Evolutionary conservation across 2,888 invertebrate genomes (phyloP), one percentile per base, ranked within the genome.

Genomic region (Aromia moschata): DNA sequence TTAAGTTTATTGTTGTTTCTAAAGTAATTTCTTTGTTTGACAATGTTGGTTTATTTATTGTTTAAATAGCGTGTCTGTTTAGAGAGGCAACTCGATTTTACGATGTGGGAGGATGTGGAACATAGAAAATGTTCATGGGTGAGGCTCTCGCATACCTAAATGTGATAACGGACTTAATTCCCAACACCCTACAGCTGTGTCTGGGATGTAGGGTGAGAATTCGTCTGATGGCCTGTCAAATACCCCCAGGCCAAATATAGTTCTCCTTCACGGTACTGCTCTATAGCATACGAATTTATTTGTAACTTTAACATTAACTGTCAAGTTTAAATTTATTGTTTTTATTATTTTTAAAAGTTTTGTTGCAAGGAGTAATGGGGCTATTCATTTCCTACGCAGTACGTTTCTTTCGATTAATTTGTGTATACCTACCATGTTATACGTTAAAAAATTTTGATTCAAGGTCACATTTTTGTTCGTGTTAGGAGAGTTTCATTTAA

Each of bases 391-490:
- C 30, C 30, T 7, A 41, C 17, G 15, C 12, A 53, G n/a, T 45
- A 46, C 17, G 17, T 47, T 3, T 46, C 12, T 30, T 10, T 46
- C n/a, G 12, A 46, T 14, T 14, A 45, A n/a, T n/a, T n/a, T n/a
- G n/a, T n/a, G n/a, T n/a, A n/a, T n/a, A n/a, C n/a, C n/a, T n/a
- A n/a, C n/a, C n/a, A n/a, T n/a, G n/a, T n/a, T n/a, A n/a, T n/a
- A n/a, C n/a, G n/a, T n/a, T 43, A 43, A 12, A 55, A 59, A 53
- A 58, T 43, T 36, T 25, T 15, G 43, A 47, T 62, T 58, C 58
- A 62, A 62, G 62, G 62, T 45, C 58, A 52, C 17, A 33, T 51
- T 58, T 62, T 57, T 47, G 53, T 54, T 52, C 45, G 18, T 43
- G 38, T 58, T 17, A 30, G 33, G 40, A 37, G 31, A 31, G 47